Percentiles rank a stretch among this genome's conserved stretches.
These are phyloP conservation scores for Trissoscelio sp. DNA, from an alignment of 2,888 invertebrate genomes.

Conservation along the genomic window DNA sequence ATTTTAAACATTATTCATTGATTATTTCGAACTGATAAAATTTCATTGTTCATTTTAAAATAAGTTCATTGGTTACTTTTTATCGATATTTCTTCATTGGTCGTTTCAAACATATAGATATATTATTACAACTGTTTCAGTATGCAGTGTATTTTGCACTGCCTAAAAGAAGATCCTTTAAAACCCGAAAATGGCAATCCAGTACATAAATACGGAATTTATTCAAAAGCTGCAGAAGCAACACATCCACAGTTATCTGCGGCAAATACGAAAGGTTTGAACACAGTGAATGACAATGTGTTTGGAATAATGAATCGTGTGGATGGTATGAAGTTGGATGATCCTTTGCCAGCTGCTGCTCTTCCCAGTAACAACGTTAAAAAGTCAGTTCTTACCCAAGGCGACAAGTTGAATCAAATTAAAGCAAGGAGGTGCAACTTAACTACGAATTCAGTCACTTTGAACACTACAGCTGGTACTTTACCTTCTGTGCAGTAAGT, in stretches of 20 bases:
- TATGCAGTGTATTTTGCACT: constrained; percentile 78
- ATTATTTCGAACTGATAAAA: no score
- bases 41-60: no score
- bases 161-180: constrained; percentile 77
- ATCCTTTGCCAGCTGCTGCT: constrained; percentile 73
- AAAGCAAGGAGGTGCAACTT: constrained; percentile 78
- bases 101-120: no score
- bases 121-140: constrained; percentile 72
- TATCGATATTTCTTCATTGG: no score
- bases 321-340: constrained; percentile 81
- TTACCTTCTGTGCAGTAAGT: constrained; percentile 80
- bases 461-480: constrained; percentile 74
- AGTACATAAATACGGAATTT: constrained; percentile 80
- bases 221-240: constrained; percentile 76
- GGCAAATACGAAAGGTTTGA: constrained; percentile 70
- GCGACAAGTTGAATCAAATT: constrained; percentile 85
- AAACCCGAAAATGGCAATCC: constrained; percentile 79
- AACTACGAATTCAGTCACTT: constrained; percentile 73
- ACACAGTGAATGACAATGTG: constrained; percentile 78
- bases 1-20: no score
- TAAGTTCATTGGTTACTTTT: no score
- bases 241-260: constrained; percentile 71
- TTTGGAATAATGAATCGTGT: constrained; percentile 82
- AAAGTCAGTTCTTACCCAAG: constrained; percentile 82
- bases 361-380: constrained; percentile 51